Evolutionary conservation across 2,113 vertebrate species (phyloP), one percentile per base, ranked within the genome.

Genomic region (Strix aluco): DNA sequence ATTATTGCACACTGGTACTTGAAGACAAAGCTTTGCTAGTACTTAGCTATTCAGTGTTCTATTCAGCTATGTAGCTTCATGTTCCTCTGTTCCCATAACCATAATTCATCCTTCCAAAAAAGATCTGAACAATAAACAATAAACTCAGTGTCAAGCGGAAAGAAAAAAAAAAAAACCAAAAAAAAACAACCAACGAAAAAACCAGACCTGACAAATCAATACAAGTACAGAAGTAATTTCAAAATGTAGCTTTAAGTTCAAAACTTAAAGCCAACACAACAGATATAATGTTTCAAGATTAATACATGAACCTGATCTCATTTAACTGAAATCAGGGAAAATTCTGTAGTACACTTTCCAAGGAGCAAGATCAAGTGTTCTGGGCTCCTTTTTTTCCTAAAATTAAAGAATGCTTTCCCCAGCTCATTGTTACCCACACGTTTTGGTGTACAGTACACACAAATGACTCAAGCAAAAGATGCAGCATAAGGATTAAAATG

Each of bases 401-500:
- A 66, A n/a, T 95, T 78, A 93, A 52, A 79, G 72, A 81, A 88
- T 9, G 67, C 27, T 54, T 78, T 95, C n/a, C 42, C 90, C 71
- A 51, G 52, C 42, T 97, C n/a, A 86, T 44, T 15, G 11, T 92
- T 67, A 85, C 16, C 51, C 88, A 96, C 83, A 88, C 44, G 94
- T 92, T 96, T 97, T 80, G 59, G 86, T 96, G 78, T 49, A 87
- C 11, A 91, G 67, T 63, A 89, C 55, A 91, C 15, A 96, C 29
- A 97, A 97, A 97, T 89, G 69, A 75, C 94, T 96, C 91, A 93
- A 95, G 75, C 92, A 97, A 97, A 97, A 96, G 94, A 95, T 91
- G 87, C 92, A 96, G 57, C 92, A 63, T 95, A 96, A 97, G 86
- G 77, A 95, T 74, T 66, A 81, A 74, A 90, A 94, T 26, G 21